phyloP scores from a whole-genome alignment of 2,113 vertebrate genomes.

The Sialia sialis region DNA sequence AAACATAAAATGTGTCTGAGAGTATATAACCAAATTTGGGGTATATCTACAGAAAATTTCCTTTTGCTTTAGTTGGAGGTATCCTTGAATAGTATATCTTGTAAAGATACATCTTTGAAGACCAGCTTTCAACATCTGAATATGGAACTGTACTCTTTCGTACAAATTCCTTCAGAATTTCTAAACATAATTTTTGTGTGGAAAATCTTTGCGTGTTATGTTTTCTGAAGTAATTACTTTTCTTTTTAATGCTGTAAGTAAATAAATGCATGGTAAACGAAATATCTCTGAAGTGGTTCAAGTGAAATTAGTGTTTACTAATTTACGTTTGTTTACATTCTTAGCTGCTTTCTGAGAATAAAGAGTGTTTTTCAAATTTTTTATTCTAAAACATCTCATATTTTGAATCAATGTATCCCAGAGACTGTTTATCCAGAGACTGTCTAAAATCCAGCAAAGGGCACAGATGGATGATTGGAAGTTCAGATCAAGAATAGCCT shows the following conservation, averaged over 20 bases:
- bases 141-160: background rate
- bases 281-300: background rate
- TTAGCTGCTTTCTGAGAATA: background rate
- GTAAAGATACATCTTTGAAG: background rate
- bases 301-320: background rate
- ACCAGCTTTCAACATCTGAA: background rate
- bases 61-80: background rate
- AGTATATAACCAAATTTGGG: background rate
- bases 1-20: background rate
- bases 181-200: background rate
- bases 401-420: background rate
- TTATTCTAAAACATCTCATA: background rate
- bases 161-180: background rate
- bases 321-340: too few relatives aligned
- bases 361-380: background rate
- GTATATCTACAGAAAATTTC: background rate
- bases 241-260: background rate
- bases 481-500: background rate
- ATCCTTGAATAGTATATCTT: background rate
- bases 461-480: background rate
- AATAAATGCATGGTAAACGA: background rate
- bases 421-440: background rate
- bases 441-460: background rate
- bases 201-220: background rate
- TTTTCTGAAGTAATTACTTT: background rate